Evolutionary conservation across 1,140 invertebrate genomes (phyloP).

Genomic region (Plodia interpunctella): DNA sequence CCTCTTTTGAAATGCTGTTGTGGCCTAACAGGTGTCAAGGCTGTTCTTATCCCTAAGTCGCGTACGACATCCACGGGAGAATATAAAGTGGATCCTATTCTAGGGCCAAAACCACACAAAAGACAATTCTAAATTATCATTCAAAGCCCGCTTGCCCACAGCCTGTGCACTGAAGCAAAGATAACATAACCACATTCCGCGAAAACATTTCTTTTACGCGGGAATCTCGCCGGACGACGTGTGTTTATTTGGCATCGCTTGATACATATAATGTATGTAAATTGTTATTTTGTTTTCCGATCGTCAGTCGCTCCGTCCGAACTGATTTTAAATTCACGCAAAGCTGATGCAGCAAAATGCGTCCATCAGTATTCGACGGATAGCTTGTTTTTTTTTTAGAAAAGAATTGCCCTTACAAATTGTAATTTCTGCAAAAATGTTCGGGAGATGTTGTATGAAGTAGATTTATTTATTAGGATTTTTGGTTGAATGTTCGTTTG

Average conservation of each 20-base stretch:
- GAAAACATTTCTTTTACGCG: not conserved
- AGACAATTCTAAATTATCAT: too few relatives aligned
- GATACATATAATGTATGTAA: conserved; percentile 14
- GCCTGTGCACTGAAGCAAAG: not conserved
- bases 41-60: too few relatives aligned
- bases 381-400: not conserved
- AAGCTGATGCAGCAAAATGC: not conserved
- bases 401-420: not conserved
- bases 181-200: not conserved
- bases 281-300: conserved; percentile 10
- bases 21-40: too few relatives aligned
- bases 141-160: too few relatives aligned
- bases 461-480: not conserved
- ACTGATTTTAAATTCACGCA: conserved; percentile 14
- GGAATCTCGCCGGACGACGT: not conserved
- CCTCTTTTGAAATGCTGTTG: too few relatives aligned
- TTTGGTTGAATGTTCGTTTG: not conserved
- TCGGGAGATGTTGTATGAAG: not conserved
- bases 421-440: conserved; percentile 2
- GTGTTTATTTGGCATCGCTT: conserved; percentile 5
- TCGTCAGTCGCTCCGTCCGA: not conserved
- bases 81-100: too few relatives aligned
- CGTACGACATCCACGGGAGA: too few relatives aligned
- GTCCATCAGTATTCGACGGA: too few relatives aligned
- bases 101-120: too few relatives aligned